Evolutionary conservation across 2,797 vertebrate species (phyloP), one percentile per base, ranked within the genome.

Genomic region (Pagetopsis macropterus): DNA sequence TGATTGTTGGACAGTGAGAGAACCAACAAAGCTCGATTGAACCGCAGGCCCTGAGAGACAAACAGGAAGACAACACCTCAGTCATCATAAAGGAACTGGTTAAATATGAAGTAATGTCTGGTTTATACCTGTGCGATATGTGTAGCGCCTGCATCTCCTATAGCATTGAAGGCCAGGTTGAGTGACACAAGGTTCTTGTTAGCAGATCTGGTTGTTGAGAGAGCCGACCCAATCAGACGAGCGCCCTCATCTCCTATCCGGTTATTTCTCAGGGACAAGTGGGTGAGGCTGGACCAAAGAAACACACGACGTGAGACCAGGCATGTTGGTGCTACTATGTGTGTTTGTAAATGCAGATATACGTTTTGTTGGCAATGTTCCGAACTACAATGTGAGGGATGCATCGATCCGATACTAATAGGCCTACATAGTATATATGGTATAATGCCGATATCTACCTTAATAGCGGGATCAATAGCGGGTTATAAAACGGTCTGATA

Each of bases 91-190:
- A 12, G 41, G 40, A 8, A 54, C 57, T 45, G 5, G 8, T 8
- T 2, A n/a, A 21, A 72, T 6, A 43, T n/a, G 1, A 6, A 2
- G 0, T 58, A 13, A 54, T 37, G 33, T 76, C 9, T 59, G 15
- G 2, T 15, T 60, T 49, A 17, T 89, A 98, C 97, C 69, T 96
- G 75, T 0, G 97, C 96, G 0, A 98, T 92, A 84, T 94, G 60
- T 46, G 78, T 19, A 0, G 96, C 96, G 1, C 97, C 97, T 33
- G 58, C 46, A 68, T 98, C 95, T 0, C 95, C 92, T n/a, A 98
- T 94, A 75, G 60, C 87, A 79, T 98, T 98, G 90, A 96, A 98
- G 15, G 93, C 91, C 83, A 98, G 90, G 78, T 94, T 96, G 78
- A 98, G 95, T 0, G 92, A 93, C 43, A 89, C n/a, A 0, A 98